Evolutionary conservation across 2,797 vertebrate species (phyloP).

Genomic region (Melanogrammus aeglefinus): DNA sequence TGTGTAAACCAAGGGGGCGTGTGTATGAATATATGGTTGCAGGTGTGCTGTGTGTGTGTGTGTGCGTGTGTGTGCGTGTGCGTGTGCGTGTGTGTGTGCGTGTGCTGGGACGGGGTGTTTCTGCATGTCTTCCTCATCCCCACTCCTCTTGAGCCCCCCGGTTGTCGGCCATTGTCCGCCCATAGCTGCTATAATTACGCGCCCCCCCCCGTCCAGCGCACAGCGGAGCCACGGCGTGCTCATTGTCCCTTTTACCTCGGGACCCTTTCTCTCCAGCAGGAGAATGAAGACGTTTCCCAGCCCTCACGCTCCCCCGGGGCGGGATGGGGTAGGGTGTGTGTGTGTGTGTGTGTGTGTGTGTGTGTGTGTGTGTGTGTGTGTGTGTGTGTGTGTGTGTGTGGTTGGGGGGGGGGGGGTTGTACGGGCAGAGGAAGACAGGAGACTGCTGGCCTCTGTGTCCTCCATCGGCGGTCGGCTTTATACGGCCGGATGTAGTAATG

Average conservation of each 20-base stretch:
- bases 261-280: not conserved
- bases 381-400: not conserved
- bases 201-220: not conserved
- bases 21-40: not conserved
- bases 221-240: not conserved
- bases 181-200: not conserved
- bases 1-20: not conserved
- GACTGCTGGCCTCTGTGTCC: not conserved
- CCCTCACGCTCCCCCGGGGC: not conserved
- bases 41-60: not conserved
- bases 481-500: constrained; percentile 64
- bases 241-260: not conserved
- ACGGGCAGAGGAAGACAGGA: not conserved
- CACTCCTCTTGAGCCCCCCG: not conserved
- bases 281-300: not conserved
- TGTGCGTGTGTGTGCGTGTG: too few species aligned
- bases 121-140: not conserved
- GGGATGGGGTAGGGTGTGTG: too few species aligned
- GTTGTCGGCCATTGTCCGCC: not conserved
- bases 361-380: not conserved
- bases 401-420: not conserved
- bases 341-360: not conserved
- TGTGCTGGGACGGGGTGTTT: not conserved
- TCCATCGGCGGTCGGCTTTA: constrained; percentile 38
- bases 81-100: too few species aligned